A percentile compares a stretch with the other conserved stretches of the same genome.
phyloP scores from a whole-genome alignment of 2,797 vertebrate genomes.

The Acestrorhynchus altus region DNA sequence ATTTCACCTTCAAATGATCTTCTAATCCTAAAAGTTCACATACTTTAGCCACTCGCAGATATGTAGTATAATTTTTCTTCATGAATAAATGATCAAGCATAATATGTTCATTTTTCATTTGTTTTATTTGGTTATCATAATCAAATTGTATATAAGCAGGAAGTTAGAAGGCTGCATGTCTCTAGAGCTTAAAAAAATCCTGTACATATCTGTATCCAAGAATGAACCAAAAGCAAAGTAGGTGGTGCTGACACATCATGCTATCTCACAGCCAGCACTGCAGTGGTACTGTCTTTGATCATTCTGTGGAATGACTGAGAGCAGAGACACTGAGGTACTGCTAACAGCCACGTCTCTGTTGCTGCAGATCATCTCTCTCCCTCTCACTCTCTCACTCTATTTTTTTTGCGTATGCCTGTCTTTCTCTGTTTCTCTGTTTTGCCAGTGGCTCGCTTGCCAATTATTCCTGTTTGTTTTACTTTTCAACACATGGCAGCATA shows the following conservation, averaged over 20 bases:
- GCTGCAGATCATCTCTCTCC: background rate
- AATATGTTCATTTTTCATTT: too few relatives aligned
- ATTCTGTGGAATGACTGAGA: background rate
- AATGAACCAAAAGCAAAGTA: too few relatives aligned
- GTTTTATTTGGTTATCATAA: too few relatives aligned
- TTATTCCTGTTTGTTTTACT: conserved; percentile 60
- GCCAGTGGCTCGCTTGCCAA: conserved; percentile 48
- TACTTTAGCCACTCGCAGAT: too few relatives aligned
- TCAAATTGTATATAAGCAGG: too few relatives aligned
- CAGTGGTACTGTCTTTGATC: background rate
- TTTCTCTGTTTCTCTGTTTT: conserved; percentile 10
- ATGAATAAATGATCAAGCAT: too few relatives aligned
- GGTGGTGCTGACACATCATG: background rate
- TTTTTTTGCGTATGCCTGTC: conserved; percentile 2
- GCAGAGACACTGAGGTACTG: background rate
- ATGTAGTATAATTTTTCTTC: too few relatives aligned
- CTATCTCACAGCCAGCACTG: background rate
- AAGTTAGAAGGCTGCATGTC: too few relatives aligned
- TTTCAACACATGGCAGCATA: conserved; percentile 43
- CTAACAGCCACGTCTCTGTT: background rate
- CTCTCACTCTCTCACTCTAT: background rate
- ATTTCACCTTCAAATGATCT: too few relatives aligned
- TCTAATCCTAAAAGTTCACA: too few relatives aligned
- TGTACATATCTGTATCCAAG: too few relatives aligned
- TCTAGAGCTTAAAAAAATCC: background rate